Conservation (phyloP, 92 coral and sea anemone species). For the Actinostola sp. region DNA sequence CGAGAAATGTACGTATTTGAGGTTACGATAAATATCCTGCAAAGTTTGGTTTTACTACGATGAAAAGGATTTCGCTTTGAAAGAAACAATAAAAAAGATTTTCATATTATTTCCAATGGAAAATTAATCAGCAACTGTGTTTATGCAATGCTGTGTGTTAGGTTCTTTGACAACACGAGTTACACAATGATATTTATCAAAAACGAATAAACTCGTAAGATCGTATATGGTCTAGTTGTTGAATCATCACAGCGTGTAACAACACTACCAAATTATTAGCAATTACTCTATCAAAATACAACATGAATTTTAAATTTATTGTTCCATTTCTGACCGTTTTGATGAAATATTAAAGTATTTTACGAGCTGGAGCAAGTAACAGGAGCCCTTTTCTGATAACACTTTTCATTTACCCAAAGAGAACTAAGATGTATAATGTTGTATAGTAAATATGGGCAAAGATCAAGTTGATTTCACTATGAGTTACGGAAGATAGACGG, state of each 20-base stretch:
- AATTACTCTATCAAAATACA: slow-evolving; percentile 27
- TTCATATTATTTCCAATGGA: slow-evolving; percentile 23
- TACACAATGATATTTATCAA: not conserved
- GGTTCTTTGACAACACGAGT: not conserved
- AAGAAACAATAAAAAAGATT: slow-evolving; percentile 17
- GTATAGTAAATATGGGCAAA: slow-evolving; percentile 9
- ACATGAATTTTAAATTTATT: slow-evolving; percentile 21
- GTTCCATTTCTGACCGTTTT: slow-evolving; percentile 19
- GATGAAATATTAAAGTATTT: slow-evolving; percentile 29
- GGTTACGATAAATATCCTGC: slow-evolving; percentile 36
- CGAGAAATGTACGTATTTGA: not conserved
- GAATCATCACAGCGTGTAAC: slow-evolving; percentile 18
- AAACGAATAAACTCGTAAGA: not conserved
- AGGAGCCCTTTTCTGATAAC: slow-evolving; percentile 1
- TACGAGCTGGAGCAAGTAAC: slow-evolving; percentile 2
- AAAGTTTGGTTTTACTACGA: slow-evolving; percentile 12
- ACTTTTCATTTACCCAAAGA: not conserved
- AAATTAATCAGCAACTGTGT: slow-evolving; percentile 19
- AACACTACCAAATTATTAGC: not conserved
- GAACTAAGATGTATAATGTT: slow-evolving; percentile 1
- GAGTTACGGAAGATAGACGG: slow-evolving; percentile 3
- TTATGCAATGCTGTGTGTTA: not conserved
- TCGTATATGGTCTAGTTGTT: slow-evolving; percentile 5
- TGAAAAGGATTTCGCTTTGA: slow-evolving; percentile 24
- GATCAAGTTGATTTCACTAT: not conserved